Conservation (phyloP, 1,140 invertebrate species). For the Reticulitermes speratus region DNA sequence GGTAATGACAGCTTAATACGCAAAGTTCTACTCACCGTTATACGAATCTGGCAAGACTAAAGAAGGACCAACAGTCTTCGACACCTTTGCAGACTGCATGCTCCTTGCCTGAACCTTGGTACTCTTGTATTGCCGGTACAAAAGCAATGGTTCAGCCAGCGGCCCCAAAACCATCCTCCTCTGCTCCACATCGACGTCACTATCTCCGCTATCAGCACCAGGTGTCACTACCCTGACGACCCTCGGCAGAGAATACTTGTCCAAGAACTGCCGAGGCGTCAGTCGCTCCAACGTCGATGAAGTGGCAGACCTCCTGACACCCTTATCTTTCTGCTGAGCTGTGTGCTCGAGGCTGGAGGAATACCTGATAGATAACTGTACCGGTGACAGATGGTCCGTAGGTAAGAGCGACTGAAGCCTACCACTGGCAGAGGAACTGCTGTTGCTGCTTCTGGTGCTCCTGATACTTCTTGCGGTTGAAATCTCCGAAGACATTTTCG, state of each 20-base stretch:
- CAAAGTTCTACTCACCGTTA: constrained; percentile 38
- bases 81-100: constrained; percentile 36
- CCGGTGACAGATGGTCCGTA: neutral
- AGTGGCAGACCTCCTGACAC: neutral
- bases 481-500: neutral
- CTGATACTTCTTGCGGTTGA: neutral
- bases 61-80: constrained; percentile 38
- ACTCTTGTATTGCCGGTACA: constrained; percentile 42
- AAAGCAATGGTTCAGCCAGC: constrained; percentile 42
- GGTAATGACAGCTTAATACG: too few species aligned
- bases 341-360: neutral
- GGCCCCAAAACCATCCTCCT: constrained; percentile 29
- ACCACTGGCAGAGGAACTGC: too few species aligned
- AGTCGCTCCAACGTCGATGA: constrained; percentile 6
- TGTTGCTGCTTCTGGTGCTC: too few species aligned
- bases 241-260: constrained; percentile 39
- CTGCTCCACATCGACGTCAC: constrained; percentile 17
- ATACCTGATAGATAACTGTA: neutral
- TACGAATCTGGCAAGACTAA: constrained; percentile 46
- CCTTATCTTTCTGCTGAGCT: neutral
- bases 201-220: too few species aligned
- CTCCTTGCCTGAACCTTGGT: constrained; percentile 44
- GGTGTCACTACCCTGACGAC: constrained; percentile 37
- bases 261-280: constrained; percentile 38
- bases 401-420: neutral